Evolutionary conservation across 2,888 invertebrate genomes (phyloP), one percentile per base, ranked within the genome.

Genomic region (Phoenoteleia sp.): DNA sequence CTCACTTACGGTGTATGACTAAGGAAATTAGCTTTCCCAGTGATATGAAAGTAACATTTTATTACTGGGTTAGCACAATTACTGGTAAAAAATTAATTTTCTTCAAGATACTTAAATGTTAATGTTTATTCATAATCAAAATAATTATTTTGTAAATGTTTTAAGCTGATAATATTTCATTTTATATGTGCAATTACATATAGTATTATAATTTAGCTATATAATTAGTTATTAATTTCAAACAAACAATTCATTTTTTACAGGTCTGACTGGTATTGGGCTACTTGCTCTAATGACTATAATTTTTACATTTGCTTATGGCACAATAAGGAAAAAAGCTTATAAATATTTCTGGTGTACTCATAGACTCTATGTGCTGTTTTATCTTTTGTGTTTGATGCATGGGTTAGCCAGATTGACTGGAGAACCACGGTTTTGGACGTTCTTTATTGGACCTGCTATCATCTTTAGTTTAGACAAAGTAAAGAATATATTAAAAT

Each of bases 241-340:
- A 47, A 60, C 54, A 52, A 29, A n/a, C 9, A 36, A 47, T 33
- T 56, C 19, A 29, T 47, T 56, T 49, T 9, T 93, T 93, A 0
- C 92, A 97, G 98, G 98, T 86, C 94, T 98, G 3, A 98, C 97
- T 1, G 98, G 99, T 11, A 97, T 99, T 0, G 91, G 98, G 1
- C 95, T 99, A 0, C 99, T 98, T 92, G 95, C 97, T 67, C 96
- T 98, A 69, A 98, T 99, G 97, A 97, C 98, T 92, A 97, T 99
- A 69, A 99, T 99, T 88, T 98, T 99, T 92, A 97, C 98, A n/a
- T 99, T 99, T 93, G 99, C 99, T 0, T 98, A 99, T 94, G 98
- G 99, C 0, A 96, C 96, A 3, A 97, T 99, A 82, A 95, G 99
- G 56, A 98, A 98, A 93, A 97, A 97, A 89, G 99, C 99, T 0